Percentiles rank a stretch among this genome's conserved stretches.
Evolutionary conservation across 2,113 vertebrate species (phyloP).

Genomic region (Sylvia atricapilla): DNA sequence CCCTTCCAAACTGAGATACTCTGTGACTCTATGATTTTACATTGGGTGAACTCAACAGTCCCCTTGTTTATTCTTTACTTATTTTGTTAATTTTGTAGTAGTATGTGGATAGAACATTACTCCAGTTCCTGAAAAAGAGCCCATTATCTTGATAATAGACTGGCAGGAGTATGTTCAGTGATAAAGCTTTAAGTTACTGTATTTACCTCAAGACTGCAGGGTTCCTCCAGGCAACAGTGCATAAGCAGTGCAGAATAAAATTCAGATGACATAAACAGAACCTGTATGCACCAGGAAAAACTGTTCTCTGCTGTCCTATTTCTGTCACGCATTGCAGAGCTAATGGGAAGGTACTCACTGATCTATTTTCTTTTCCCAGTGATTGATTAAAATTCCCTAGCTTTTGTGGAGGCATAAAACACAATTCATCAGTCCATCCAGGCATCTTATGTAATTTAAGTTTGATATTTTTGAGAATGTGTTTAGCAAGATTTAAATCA

Average conservation of each 20-base stretch:
- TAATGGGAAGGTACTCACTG: constrained; percentile 46
- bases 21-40: background rate
- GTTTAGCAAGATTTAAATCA: background rate
- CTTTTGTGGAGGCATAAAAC: background rate
- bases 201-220: constrained; percentile 42
- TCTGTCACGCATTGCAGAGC: constrained; percentile 68
- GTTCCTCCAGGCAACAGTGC: constrained; percentile 47
- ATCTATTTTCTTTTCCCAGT: constrained; percentile 55
- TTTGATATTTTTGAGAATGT: background rate
- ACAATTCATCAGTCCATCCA: background rate
- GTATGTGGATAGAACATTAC: background rate
- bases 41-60: background rate
- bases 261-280: constrained; percentile 64
- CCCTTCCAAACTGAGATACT: background rate
- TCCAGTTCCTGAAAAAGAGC: background rate
- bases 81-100: background rate
- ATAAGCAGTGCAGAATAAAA: constrained; percentile 44
- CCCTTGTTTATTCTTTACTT: background rate
- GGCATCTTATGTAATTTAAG: background rate
- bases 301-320: constrained; percentile 67
- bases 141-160: constrained; percentile 18
- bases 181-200: constrained; percentile 38
- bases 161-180: background rate
- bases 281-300: constrained; percentile 22
- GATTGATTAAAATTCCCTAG: constrained; percentile 5